phyloP scores from a whole-genome alignment of 2,797 vertebrate species.

The Astyanax mexicanus region DNA sequence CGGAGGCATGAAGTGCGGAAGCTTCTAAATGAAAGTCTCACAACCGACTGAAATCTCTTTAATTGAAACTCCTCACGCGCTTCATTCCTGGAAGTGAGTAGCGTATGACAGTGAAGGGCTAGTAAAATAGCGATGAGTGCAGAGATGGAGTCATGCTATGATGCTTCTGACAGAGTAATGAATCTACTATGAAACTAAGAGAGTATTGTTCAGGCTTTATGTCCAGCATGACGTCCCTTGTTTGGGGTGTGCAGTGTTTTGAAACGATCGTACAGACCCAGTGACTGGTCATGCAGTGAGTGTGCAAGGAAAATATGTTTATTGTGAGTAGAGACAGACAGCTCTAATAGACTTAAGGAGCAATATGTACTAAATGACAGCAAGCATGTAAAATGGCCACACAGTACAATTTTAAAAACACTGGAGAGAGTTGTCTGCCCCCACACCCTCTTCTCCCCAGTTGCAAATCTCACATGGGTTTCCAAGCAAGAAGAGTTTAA shows the following conservation, averaged over 20 bases:
- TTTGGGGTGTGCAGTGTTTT: neutral
- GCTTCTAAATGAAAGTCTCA: conserved; percentile 37
- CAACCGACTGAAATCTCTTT: conserved; percentile 42
- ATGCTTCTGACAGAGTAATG: conserved; percentile 34
- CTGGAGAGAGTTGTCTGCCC: too few species aligned
- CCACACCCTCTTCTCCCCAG: too few species aligned
- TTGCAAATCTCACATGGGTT: too few species aligned
- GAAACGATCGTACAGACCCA: neutral
- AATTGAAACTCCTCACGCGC: conserved; percentile 47
- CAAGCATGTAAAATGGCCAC: too few species aligned
- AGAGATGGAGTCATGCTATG: conserved; percentile 27
- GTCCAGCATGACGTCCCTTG: neutral
- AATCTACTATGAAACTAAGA: conserved; percentile 20
- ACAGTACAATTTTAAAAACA: too few species aligned
- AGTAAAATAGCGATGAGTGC: conserved; percentile 7
- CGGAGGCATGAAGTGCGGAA: conserved; percentile 46
- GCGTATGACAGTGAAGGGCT: conserved; percentile 11
- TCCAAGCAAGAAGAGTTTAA: too few species aligned
- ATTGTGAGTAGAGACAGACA: conserved; percentile 1
- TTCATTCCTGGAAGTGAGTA: conserved; percentile 21
- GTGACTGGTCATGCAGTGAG: neutral
- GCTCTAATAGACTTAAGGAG: neutral
- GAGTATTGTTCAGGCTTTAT: conserved; percentile 10
- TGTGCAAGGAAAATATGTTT: neutral
- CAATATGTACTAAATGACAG: too few species aligned